Evolutionary conservation across 2,113 vertebrate species (phyloP).

Genomic region (Atherinomorus stipes): DNA sequence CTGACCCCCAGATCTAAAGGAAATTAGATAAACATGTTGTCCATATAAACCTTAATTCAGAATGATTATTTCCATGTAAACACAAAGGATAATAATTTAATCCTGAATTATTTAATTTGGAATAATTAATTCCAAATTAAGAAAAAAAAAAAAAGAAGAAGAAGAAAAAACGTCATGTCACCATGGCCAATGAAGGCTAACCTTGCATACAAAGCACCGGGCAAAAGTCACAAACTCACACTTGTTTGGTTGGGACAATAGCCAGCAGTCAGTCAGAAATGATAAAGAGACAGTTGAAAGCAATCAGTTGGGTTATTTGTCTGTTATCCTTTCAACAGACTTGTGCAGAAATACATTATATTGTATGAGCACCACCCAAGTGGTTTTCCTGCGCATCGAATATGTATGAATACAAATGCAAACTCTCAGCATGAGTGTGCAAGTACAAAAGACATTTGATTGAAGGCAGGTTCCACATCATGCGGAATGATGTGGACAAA

Average conservation of each 20-base stretch:
- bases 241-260: neutral
- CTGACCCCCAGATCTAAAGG: too few relatives aligned
- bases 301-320: conserved; percentile 51
- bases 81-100: too few relatives aligned
- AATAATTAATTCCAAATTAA: too few relatives aligned
- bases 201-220: too few relatives aligned
- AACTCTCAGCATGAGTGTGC: conserved; percentile 58
- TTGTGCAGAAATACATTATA: conserved; percentile 24
- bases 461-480: conserved; percentile 48
- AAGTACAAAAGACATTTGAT: conserved; percentile 59
- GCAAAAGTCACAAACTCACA: too few relatives aligned
- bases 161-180: too few relatives aligned
- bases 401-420: conserved; percentile 68
- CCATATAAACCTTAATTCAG: too few relatives aligned
- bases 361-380: conserved; percentile 7
- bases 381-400: conserved; percentile 44
- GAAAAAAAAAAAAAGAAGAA: too few relatives aligned
- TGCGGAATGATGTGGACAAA: conserved; percentile 49
- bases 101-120: too few relatives aligned
- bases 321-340: conserved; percentile 29
- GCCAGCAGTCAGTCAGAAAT: conserved; percentile 23
- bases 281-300: conserved; percentile 31
- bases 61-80: too few relatives aligned
- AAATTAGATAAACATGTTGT: too few relatives aligned
- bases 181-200: too few relatives aligned